These are phyloP conservation scores for Heliornis fulica DNA, from an alignment of 2,113 vertebrate species.

Conservation along the genomic window DNA sequence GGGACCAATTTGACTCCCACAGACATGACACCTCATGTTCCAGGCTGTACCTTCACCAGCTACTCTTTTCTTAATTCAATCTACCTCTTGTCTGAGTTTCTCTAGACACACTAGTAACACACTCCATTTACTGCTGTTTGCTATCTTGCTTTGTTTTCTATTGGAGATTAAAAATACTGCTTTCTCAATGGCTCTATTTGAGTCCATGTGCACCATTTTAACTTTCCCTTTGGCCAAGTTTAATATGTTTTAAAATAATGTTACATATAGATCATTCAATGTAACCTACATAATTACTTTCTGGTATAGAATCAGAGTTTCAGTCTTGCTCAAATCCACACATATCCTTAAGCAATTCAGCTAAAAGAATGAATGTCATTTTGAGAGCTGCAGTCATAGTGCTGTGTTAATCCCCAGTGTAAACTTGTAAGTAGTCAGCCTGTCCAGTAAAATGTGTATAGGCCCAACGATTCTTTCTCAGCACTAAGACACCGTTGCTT, in stretches of 20 bases:
- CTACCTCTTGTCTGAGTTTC: not conserved
- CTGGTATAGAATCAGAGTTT: not conserved
- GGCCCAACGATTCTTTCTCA: not conserved
- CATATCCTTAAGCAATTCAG: not conserved
- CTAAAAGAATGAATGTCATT: not conserved
- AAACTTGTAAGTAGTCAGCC: not conserved
- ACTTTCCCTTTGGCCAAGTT: not conserved
- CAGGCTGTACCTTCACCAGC: not conserved
- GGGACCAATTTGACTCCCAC: accelerated
- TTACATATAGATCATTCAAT: not conserved
- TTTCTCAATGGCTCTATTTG: not conserved
- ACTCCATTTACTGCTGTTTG: not conserved
- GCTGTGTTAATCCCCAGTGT: not conserved
- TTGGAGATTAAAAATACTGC: not conserved
- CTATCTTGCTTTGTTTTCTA: not conserved
- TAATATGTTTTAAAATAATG: not conserved
- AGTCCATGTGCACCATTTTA: not conserved
- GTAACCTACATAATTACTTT: not conserved
- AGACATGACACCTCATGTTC: not conserved
- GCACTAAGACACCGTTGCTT: not conserved
- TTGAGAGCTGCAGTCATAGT: not conserved
- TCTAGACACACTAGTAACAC: not conserved
- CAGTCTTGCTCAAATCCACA: not conserved
- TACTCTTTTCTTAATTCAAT: not conserved
- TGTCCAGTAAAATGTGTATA: not conserved